Conservation (phyloP, 2,113 vertebrate species). For the Dascyllus trimaculatus region DNA sequence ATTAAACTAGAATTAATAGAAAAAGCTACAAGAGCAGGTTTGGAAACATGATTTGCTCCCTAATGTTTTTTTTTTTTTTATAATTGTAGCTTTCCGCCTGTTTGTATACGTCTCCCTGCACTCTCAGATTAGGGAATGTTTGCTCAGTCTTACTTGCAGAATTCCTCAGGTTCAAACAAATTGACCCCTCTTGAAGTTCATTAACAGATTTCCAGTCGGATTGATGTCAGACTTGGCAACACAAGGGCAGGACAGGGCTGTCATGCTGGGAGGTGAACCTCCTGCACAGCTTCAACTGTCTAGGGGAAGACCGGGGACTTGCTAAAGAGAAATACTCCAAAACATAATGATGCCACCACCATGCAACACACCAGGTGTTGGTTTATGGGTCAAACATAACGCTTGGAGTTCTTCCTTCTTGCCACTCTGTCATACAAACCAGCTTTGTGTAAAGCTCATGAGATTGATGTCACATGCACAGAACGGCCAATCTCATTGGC, state of each 20-base stretch:
- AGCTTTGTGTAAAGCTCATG: no score
- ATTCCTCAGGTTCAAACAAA: no score
- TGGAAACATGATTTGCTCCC: not conserved
- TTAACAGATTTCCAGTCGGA: not conserved
- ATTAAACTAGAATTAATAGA: not conserved
- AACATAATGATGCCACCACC: no score
- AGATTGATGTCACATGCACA: no score
- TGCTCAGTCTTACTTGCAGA: not conserved
- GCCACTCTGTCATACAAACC: no score
- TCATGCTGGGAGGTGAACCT: not conserved
- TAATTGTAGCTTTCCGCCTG: not conserved
- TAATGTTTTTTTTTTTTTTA: no score
- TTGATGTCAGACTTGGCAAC: not conserved
- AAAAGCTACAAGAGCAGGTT: not conserved
- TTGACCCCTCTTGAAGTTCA: no score
- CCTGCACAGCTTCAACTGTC: not conserved
- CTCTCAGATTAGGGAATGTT: not conserved
- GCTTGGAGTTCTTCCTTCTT: no score
- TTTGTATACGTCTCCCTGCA: not conserved
- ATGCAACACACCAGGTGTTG: no score
- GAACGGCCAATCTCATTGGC: no score
- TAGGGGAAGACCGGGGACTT: not conserved
- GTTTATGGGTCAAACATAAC: no score
- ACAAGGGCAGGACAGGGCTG: not conserved
- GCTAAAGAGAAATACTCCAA: no score